phyloP scores from a whole-genome alignment of 1,140 invertebrate genomes.

The Eriocheir sinensis region DNA sequence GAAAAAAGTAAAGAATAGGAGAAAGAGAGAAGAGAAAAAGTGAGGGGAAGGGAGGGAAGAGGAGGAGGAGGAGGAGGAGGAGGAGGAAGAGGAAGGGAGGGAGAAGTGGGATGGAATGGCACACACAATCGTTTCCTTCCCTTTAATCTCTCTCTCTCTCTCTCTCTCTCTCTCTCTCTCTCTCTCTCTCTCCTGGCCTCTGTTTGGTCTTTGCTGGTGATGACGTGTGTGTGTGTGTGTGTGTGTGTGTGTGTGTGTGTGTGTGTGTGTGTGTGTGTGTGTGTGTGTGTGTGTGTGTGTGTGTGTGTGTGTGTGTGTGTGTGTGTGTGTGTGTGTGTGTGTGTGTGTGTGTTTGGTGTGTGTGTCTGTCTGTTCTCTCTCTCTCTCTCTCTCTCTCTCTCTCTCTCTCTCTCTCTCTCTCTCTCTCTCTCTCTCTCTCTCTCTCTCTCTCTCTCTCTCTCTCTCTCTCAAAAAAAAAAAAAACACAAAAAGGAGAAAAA shows the following conservation, averaged over 20 bases:
- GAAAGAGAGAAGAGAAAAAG: too few species aligned
- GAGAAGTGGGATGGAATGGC: not conserved
- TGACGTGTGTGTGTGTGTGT: too few species aligned
- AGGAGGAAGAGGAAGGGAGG: too few species aligned
- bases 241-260: not conserved
- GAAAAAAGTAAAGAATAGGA: too few species aligned
- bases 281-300: not conserved
- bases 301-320: not conserved
- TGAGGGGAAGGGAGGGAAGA: too few species aligned
- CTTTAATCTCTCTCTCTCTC: not conserved
- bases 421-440: not conserved
- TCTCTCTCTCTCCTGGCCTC: not conserved
- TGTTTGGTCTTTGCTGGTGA: not conserved
- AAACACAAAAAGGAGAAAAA: not conserved
- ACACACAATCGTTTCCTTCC: not conserved
- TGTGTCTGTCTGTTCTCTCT: conserved; percentile 5
- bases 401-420: conserved; percentile 41
- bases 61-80: too few species aligned
- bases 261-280: not conserved
- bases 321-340: not conserved
- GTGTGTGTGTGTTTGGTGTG: not conserved
- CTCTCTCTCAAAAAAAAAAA: not conserved
- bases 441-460: conserved; percentile 42
- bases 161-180: too few species aligned
- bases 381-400: conserved; percentile 30